Conservation (phyloP, 2,797 vertebrate species). For the Anniella stebbinsi region DNA sequence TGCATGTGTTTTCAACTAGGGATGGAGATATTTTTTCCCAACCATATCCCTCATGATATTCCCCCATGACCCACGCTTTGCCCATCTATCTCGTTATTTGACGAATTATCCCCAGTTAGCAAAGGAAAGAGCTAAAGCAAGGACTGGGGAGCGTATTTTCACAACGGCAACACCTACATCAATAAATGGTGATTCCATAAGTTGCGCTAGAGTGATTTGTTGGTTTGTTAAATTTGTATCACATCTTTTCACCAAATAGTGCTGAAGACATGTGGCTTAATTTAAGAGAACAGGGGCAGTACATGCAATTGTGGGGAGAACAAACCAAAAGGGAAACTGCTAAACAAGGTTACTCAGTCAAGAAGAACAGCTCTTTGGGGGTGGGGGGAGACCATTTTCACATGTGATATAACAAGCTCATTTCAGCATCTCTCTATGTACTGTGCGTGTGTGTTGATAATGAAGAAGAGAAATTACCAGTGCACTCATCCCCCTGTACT, state of each 20-base stretch:
- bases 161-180: background rate
- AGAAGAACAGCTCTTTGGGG: background rate
- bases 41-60: background rate
- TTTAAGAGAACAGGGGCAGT: background rate
- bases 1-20: constrained; percentile 25
- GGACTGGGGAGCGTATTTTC: background rate
- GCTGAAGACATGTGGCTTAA: background rate
- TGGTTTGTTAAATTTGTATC: background rate
- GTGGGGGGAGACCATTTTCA: background rate
- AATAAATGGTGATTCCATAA: background rate
- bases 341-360: background rate
- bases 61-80: background rate
- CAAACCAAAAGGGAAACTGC: background rate
- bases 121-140: constrained; percentile 17
- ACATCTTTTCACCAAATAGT: background rate
- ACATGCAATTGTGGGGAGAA: background rate
- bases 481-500: background rate
- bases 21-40: constrained; percentile 24
- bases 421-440: background rate
- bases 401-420: background rate
- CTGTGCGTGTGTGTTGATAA: background rate
- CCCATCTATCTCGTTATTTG: background rate
- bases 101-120: background rate
- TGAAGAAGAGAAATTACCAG: background rate
- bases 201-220: background rate